Evolutionary conservation across 2,113 vertebrate species (phyloP), one percentile per base, ranked within the genome.

Genomic region (Origma solitaria): DNA sequence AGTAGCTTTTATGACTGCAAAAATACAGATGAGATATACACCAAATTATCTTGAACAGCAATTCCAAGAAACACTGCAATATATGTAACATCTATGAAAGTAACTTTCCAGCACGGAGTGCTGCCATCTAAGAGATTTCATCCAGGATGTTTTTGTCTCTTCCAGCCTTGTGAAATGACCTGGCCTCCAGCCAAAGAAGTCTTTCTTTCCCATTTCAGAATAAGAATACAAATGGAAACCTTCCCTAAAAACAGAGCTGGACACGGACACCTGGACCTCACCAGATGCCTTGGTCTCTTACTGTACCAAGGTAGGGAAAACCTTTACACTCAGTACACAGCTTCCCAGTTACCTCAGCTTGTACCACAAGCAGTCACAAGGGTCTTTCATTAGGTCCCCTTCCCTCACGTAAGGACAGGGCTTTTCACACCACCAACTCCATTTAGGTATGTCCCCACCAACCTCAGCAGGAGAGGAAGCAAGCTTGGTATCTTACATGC

Each of bases 251-350:
- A 42, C 0, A 70, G 25, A 88, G 78, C 14, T 66, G 42, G n/a
- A 53, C 23, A 47, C 2, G 12, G 28, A 40, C 22, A 61, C 8
- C 47, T 17, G 51, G 45, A 65, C 24, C 24, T 71, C 56, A 42
- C 6, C 20, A 33, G 7, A 5, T 72, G 49, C 44, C 38, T 61
- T 17, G 8, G 23, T 25, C 21, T 50, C 73, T 28, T 13, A 44
- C 11, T 0, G 0, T 13, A 13, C 2, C 45, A 37, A 19, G 35
- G 30, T 1, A 45, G 18, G 3, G 23, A 81, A 61, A 38, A 24
- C 17, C 58, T 65, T 37, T 13, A 42, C 25, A 6, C 27, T 28
- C 21, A 22, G 5, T 13, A 18, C 21, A 27, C 54, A 81, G 51
- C 25, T 92, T 23, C 15, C 11, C 47, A 38, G 20, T 23, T 50